Base-by-base conservation (phyloP, 1,140 invertebrate species). In the Lutraria rhynchaena region DNA sequence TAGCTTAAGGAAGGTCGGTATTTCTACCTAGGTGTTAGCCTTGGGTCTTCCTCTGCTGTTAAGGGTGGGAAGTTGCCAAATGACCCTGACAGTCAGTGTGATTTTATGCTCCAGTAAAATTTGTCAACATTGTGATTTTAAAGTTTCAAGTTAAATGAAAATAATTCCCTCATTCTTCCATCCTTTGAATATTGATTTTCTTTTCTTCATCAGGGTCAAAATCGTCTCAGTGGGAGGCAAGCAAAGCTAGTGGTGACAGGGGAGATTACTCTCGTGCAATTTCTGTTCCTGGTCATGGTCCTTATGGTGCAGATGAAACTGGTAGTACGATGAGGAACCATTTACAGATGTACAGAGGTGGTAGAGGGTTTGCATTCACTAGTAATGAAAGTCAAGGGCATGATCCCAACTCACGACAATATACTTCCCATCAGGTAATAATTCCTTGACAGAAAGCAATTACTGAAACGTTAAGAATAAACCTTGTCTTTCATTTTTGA, bases 331-430 rank as follows among this genome's bases (percentile, higher is more conserved):
- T n/a, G n/a, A 58, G n/a, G 3, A 58, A 24, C 27, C 24, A 24
- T 17, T 24, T 76, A 22, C 9, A 19, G 19, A 24, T 61, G 58
- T 61, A 51, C n/a, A 22, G n/a, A 41, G 63, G 31, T 3, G 11
- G 13, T n/a, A 33, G 69, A 24, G 61, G 61, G 27, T 77, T 77
- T 77, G 60, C 7, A 1, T 60, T 65, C 22, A 67, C 58, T 11
- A 55, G 37, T 33, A 29, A 41, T 15, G 41, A 46, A 1, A 61
- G 41, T 22, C 4, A 61, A 49, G 31, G 35, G 17, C 11, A 19
- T 4, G 13, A 24, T 51, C 9, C 13, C 5, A 27, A 24, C 15
- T 27, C 19, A 0, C 61, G n/a, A 37, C 31, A 51, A 41, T 46
- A 7, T 24, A 35, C 22, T 2, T 41, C 37, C 29, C 46, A 27